phyloP scores from a whole-genome alignment of 2,797 vertebrate genomes.

The Acanthornis magna region DNA sequence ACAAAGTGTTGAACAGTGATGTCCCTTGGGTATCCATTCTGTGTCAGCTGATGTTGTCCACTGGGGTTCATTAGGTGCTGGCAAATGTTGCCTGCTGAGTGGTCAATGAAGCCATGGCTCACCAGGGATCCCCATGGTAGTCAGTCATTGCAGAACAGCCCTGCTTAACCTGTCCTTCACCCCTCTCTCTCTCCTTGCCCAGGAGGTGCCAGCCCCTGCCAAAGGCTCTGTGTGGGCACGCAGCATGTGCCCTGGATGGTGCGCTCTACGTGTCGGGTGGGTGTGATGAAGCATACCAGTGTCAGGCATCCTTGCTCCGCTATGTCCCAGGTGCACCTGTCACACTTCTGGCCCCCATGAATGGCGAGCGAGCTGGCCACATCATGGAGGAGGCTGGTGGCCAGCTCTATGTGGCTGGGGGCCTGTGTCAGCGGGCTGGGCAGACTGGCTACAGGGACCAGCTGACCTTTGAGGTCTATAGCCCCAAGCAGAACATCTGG shows the following conservation, averaged over 20 bases:
- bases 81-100: not conserved
- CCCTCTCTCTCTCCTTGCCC: slow-evolving; percentile 63
- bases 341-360: slow-evolving; percentile 71
- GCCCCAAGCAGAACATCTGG: slow-evolving; percentile 69
- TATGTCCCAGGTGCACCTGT: slow-evolving; percentile 70
- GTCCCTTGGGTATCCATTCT: not conserved
- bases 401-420: slow-evolving; percentile 77
- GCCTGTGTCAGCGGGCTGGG: slow-evolving; percentile 55
- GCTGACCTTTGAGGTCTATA: slow-evolving; percentile 77
- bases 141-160: slow-evolving; percentile 56
- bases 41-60: not conserved
- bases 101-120: fast-evolving
- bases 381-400: slow-evolving; percentile 74
- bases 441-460: slow-evolving; percentile 71
- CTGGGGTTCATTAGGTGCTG: not conserved
- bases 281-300: slow-evolving; percentile 54
- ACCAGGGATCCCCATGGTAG: not conserved
- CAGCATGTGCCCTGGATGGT: slow-evolving; percentile 72
- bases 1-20: not conserved
- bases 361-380: slow-evolving; percentile 74
- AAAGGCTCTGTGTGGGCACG: slow-evolving; percentile 73
- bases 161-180: not conserved
- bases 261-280: slow-evolving; percentile 79
- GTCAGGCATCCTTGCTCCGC: slow-evolving; percentile 67
- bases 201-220: slow-evolving; percentile 74